Conservation (phyloP, 2,888 invertebrate genomes). For the Achlya flavicornis region DNA sequence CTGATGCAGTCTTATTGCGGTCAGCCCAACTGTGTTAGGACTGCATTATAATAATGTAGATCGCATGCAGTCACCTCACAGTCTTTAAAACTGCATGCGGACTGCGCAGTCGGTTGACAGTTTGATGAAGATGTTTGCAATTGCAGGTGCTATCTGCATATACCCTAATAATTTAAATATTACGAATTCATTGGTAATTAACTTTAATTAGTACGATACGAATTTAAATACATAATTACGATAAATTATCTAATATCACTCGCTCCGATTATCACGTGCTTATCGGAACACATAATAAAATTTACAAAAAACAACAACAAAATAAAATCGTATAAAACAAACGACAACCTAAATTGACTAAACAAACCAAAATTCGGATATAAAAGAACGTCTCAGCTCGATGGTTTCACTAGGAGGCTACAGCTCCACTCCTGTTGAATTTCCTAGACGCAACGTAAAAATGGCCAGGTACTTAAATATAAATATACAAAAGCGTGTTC, state of each 20-base stretch:
- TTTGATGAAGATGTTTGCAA: too few species aligned
- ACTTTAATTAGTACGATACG: constrained; percentile 30
- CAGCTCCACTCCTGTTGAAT: not conserved
- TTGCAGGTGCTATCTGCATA: too few species aligned
- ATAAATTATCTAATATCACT: constrained; percentile 79
- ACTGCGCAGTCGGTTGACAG: too few species aligned
- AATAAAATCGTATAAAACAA: constrained; percentile 74
- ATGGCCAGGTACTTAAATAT: constrained; percentile 19
- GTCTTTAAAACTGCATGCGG: too few species aligned
- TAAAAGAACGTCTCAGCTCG: constrained; percentile 29
- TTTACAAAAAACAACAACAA: constrained; percentile 72
- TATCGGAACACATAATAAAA: constrained; percentile 74
- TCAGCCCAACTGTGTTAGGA: too few species aligned
- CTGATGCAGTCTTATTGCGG: too few species aligned
- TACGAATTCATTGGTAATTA: constrained; percentile 18
- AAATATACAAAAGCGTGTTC: constrained; percentile 35
- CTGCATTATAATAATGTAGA: too few species aligned
- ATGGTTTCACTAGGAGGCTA: not conserved
- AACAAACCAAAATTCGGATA: constrained; percentile 50
- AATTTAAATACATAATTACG: constrained; percentile 55
- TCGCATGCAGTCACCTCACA: too few species aligned
- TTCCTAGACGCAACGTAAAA: not conserved
- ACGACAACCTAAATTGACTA: constrained; percentile 64
- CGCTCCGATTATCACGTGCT: constrained; percentile 53
- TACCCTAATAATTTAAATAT: not conserved